These are phyloP conservation scores for Mycalesis mineus DNA, from an alignment of 2,888 invertebrate genomes.

Conservation along the genomic window DNA sequence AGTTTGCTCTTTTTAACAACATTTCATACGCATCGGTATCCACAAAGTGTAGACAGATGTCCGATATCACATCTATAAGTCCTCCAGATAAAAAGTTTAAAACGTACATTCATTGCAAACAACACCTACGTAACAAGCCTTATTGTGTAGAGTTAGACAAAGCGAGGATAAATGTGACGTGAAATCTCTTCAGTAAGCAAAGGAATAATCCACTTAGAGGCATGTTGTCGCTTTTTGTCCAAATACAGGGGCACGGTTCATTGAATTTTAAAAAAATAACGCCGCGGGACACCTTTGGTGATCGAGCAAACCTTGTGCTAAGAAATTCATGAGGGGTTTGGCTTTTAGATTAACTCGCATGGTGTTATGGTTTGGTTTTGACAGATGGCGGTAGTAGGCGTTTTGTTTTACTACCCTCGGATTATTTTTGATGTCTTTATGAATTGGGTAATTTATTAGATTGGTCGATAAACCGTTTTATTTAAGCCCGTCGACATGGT, in stretches of 20 bases:
- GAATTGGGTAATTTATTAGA: too few species aligned
- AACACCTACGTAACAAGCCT: constrained; percentile 70
- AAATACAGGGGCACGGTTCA: constrained; percentile 61
- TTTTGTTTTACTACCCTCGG: constrained; percentile 17
- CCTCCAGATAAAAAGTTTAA: constrained; percentile 53
- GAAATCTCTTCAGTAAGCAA: constrained; percentile 58
- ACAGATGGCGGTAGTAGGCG: constrained; percentile 49
- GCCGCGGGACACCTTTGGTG: constrained; percentile 57
- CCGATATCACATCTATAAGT: constrained; percentile 43
- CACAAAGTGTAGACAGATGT: constrained; percentile 67
- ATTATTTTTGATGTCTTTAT: neutral
- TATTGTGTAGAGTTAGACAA: constrained; percentile 60
- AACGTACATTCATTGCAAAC: constrained; percentile 60
- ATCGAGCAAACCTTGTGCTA: constrained; percentile 71
- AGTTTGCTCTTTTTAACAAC: constrained; percentile 52
- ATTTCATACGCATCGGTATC: constrained; percentile 33
- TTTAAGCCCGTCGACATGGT: too few species aligned
- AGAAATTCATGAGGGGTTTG: constrained; percentile 44
- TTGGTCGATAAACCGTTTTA: too few species aligned
- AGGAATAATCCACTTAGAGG: constrained; percentile 75
- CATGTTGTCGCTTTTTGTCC: constrained; percentile 68
- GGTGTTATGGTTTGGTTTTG: constrained; percentile 28
- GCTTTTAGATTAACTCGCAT: constrained; percentile 19
- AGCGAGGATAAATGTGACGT: constrained; percentile 67
- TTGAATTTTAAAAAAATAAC: constrained; percentile 67